Conservation (phyloP, 2,797 vertebrate species). For the Schizopygopsis malacanthus region DNA sequence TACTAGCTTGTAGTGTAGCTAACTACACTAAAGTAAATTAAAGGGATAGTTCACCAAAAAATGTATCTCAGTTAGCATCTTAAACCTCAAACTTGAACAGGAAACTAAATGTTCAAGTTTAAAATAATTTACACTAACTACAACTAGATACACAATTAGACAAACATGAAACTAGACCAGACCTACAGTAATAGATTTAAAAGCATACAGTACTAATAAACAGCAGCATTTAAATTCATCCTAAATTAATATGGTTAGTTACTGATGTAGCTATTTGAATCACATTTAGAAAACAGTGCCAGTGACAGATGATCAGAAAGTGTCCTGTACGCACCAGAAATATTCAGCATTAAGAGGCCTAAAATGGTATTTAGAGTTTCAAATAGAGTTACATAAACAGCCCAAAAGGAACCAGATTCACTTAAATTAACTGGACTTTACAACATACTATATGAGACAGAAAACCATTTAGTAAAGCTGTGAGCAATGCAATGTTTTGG, state of each 20-base stretch:
- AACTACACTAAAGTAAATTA: not conserved
- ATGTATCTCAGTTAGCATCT: not conserved
- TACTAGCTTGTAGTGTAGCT: not conserved
- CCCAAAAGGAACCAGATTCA: not conserved
- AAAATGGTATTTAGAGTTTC: not conserved
- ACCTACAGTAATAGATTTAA: not conserved
- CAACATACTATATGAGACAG: not conserved
- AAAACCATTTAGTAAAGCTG: not conserved
- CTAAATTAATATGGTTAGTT: not conserved
- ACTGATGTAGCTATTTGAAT: not conserved
- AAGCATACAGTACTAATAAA: not conserved
- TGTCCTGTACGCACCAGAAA: not conserved
- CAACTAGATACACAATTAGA: not conserved
- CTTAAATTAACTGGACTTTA: not conserved
- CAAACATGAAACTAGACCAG: not conserved
- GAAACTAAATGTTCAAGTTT: no score
- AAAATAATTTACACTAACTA: not conserved
- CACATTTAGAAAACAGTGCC: not conserved
- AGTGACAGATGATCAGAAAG: not conserved
- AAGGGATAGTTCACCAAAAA: not conserved
- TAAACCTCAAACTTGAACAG: not conserved
- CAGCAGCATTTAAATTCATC: not conserved
- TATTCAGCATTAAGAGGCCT: not conserved
- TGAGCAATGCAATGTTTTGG: not conserved
- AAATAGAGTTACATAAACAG: not conserved